These are phyloP conservation scores for Bombyx huttoni DNA, from an alignment of 2,888 invertebrate genomes.

Conservation along the genomic window DNA sequence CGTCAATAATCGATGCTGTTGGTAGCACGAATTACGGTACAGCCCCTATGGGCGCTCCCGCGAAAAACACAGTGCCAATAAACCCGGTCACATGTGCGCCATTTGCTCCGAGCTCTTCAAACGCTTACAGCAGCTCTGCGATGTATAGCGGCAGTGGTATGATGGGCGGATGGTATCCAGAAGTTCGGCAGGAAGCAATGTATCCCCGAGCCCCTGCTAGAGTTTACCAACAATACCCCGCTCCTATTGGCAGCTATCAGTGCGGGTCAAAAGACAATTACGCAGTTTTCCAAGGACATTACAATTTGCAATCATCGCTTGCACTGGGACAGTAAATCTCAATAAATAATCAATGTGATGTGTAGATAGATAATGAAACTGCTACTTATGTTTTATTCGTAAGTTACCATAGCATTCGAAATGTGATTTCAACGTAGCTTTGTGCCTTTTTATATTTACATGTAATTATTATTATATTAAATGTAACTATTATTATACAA, in stretches of 20 bases:
- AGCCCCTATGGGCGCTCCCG: slow-evolving; percentile 24
- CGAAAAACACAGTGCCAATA: slow-evolving; percentile 32
- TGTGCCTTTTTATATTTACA: background rate
- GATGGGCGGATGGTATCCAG: slow-evolving; percentile 49
- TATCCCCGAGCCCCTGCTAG: slow-evolving; percentile 34
- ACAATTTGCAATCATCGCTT: slow-evolving; percentile 57
- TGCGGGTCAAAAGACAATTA: slow-evolving; percentile 64
- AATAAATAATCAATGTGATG: background rate
- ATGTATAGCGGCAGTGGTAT: slow-evolving; percentile 34
- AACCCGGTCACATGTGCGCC: slow-evolving; percentile 39
- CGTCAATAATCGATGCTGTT: slow-evolving; percentile 16
- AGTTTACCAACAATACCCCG: slow-evolving; percentile 52
- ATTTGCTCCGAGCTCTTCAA: slow-evolving; percentile 20
- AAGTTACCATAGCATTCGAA: slow-evolving; percentile 37
- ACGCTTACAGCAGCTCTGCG: slow-evolving; percentile 31
- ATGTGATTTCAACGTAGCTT: slow-evolving; percentile 27
- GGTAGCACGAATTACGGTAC: slow-evolving; percentile 50
- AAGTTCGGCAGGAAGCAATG: slow-evolving; percentile 43
- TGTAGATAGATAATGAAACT: slow-evolving; percentile 2
- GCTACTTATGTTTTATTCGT: slow-evolving; percentile 14
- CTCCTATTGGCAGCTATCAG: slow-evolving; percentile 48
- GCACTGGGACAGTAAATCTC: slow-evolving; percentile 53
- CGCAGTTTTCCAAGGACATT: slow-evolving; percentile 63
- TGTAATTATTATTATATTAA: background rate
- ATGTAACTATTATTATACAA: background rate